These are phyloP conservation scores for Rana temporaria DNA, from an alignment of 2,113 vertebrate genomes.

Conservation along the genomic window DNA sequence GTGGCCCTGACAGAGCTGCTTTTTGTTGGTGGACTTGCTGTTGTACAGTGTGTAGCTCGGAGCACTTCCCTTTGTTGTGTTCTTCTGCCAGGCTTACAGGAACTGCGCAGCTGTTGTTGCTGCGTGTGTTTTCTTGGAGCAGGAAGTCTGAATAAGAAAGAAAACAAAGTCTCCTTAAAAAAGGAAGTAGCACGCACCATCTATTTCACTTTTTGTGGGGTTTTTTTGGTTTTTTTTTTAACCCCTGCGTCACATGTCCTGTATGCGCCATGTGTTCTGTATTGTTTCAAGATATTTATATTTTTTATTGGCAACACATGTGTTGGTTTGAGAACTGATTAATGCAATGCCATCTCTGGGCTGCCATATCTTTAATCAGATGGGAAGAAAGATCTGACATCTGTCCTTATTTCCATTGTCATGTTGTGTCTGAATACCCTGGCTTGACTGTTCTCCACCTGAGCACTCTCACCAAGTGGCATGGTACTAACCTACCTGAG, in stretches of 20 bases:
- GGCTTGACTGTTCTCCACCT: no score
- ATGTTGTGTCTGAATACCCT: no score
- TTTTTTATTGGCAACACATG: no score
- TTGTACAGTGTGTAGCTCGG: neutral
- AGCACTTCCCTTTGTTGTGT: slow-evolving; percentile 43
- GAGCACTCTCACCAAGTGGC: no score
- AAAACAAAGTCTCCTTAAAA: slow-evolving; percentile 48
- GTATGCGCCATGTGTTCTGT: neutral
- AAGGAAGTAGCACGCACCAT: slow-evolving; percentile 16
- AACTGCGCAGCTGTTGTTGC: slow-evolving; percentile 50
- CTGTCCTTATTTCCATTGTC: no score
- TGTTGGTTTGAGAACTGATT: no score
- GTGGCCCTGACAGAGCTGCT: neutral
- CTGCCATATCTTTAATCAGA: no score
- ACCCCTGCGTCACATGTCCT: neutral
- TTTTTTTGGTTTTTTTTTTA: no score
- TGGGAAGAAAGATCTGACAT: no score
- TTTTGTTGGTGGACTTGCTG: neutral
- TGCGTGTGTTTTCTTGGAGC: slow-evolving; percentile 36
- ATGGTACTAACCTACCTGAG: no score
- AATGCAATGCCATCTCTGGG: no score
- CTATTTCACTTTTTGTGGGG: slow-evolving; percentile 35
- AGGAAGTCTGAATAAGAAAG: slow-evolving; percentile 54
- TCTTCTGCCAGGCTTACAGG: slow-evolving; percentile 32
- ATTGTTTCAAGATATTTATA: neutral